These are phyloP conservation scores for Xyliphius kryptos DNA, from an alignment of 2,113 vertebrate species.

Conservation along the genomic window DNA sequence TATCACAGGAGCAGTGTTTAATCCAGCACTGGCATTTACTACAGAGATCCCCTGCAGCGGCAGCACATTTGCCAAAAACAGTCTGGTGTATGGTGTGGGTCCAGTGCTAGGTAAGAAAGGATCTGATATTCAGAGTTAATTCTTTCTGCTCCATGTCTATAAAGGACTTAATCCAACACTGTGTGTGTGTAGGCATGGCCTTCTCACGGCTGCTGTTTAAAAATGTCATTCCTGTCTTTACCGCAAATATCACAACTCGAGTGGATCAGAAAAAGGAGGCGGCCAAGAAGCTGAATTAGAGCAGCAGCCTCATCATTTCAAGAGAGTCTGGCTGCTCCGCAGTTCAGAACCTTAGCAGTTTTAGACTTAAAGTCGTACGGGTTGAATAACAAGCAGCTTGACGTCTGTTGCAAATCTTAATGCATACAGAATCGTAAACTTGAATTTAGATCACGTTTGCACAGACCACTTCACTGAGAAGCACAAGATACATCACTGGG, in stretches of 20 bases:
- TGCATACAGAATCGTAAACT: too few relatives aligned
- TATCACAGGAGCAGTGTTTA: slow-evolving; percentile 84
- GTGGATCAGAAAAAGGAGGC: slow-evolving; percentile 49
- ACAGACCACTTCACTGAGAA: too few relatives aligned
- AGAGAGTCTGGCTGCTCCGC: too few relatives aligned
- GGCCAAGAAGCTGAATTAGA: slow-evolving; percentile 6
- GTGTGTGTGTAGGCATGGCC: slow-evolving; percentile 50
- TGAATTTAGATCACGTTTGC: too few relatives aligned
- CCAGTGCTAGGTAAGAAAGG: slow-evolving; percentile 76
- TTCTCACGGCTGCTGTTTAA: slow-evolving; percentile 60
- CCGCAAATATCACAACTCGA: slow-evolving; percentile 25
- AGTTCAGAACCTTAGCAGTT: too few relatives aligned
- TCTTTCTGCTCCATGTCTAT: background rate
- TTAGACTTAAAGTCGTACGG: too few relatives aligned
- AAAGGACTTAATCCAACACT: background rate
- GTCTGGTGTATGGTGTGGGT: slow-evolving; percentile 81
- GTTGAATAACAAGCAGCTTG: too few relatives aligned
- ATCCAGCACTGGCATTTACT: slow-evolving; percentile 85
- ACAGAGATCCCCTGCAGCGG: slow-evolving; percentile 78
- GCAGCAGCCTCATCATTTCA: background rate
- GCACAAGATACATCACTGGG: too few relatives aligned
- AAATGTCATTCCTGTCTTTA: slow-evolving; percentile 38
- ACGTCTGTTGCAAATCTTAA: too few relatives aligned
- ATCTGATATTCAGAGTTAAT: background rate
- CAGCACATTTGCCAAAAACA: slow-evolving; percentile 69